A percentile compares a stretch with the other conserved stretches of the same genome.
phyloP scores from a whole-genome alignment of 2,113 vertebrate species.

The Clarias batrachus region DNA sequence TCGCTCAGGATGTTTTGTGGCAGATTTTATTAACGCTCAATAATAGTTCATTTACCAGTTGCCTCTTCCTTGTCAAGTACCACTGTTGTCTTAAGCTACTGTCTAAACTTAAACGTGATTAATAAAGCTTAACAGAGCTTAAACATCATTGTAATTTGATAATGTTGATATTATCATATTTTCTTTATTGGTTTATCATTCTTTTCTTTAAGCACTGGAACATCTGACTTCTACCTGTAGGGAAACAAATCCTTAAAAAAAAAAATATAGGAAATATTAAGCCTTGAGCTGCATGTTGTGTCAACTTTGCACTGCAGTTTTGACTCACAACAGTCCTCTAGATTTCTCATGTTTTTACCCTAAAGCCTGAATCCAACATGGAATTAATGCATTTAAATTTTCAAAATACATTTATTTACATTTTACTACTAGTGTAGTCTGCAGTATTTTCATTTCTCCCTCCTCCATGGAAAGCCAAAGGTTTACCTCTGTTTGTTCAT shows the following conservation, averaged over 20 bases:
- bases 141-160: background rate
- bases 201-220: slow-evolving; percentile 6
- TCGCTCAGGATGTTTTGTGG: background rate
- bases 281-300: slow-evolving; percentile 70
- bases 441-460: background rate
- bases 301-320: slow-evolving; percentile 67
- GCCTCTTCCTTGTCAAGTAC: background rate
- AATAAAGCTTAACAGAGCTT: background rate
- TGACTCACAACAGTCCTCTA: slow-evolving; percentile 63
- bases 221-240: background rate
- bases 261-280: slow-evolving; percentile 49
- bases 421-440: background rate
- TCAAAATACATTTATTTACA: background rate
- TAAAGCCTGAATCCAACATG: background rate
- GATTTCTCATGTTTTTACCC: slow-evolving; percentile 12
- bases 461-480: background rate
- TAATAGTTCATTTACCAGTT: background rate
- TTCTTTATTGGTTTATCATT: background rate
- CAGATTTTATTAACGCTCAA: background rate
- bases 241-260: slow-evolving; percentile 39
- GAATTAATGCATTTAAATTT: slow-evolving; percentile 10
- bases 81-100: background rate
- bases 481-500: background rate
- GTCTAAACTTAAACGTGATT: background rate
- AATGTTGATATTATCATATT: background rate